Evolutionary conservation across 37 sponge, comb jelly and placozoan genomes (phyloP).

Genomic region (Haliclona indistincta): DNA sequence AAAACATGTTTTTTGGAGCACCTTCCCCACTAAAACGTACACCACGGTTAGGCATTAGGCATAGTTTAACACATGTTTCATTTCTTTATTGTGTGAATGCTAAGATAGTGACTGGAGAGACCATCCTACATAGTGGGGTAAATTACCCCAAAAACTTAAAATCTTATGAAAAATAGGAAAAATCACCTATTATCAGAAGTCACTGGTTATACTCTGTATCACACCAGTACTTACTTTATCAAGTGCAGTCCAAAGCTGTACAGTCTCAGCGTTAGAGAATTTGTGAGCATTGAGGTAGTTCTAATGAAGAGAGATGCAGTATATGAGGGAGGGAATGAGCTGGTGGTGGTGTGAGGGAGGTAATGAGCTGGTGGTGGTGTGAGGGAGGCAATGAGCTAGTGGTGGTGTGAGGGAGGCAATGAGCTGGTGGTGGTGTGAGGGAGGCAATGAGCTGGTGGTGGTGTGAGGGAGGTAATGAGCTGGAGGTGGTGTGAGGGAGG

Average conservation of each 20-base stretch:
- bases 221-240: background rate
- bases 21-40: too few species aligned
- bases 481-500: background rate
- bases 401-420: background rate
- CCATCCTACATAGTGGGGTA: too few species aligned
- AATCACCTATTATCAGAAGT: background rate
- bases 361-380: too few species aligned
- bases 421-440: background rate
- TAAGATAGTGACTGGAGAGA: too few species aligned
- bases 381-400: background rate
- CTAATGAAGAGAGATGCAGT: slow-evolving; percentile 1
- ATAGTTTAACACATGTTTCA: too few species aligned
- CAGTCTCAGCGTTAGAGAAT: slow-evolving; percentile 74
- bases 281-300: slow-evolving; percentile 52
- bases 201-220: background rate
- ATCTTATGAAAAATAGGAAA: background rate
- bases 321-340: background rate
- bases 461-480: too few species aligned
- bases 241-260: slow-evolving; percentile 77
- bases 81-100: too few species aligned
- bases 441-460: background rate
- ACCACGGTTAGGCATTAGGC: too few species aligned
- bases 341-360: background rate
- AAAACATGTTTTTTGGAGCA: too few species aligned
- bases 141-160: too few species aligned